Base-by-base conservation (phyloP, 2,888 invertebrate species). In the Diploptera punctata region DNA sequence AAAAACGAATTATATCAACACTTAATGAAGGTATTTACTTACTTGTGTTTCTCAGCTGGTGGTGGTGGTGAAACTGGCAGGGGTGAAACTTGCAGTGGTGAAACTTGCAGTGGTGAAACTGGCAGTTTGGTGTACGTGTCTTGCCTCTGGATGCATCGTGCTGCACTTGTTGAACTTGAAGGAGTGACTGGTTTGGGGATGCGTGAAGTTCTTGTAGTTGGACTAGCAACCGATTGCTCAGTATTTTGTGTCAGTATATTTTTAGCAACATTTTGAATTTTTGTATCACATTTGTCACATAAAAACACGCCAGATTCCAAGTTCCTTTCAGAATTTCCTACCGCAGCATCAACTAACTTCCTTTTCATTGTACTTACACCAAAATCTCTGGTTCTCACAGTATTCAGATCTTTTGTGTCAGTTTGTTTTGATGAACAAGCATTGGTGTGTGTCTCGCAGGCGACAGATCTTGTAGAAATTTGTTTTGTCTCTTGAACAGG, bases 201-300 rank as follows among this genome's bases (percentile, higher is more conserved):
- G 38, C 81, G 80, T 80, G 79, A 74, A 72, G 47, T 47, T 24
- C 21, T 65, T n/a, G 65, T 24, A 18, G 26, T 65, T 3, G 38
- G 57, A 29, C 29, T 57, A 57, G 18, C n/a, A 2, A 10, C 29
- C 13, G 16, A 24, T 13, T 26, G n/a, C 13, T 57, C 57, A 3
- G 29, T n/a, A 81, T 61, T 84, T 83, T 75, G 38, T 10, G 54
- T 52, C 47, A 52, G 13, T 49, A 54, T 68, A 47, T 54, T 33
- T 31, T 85, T 85, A 16, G 87, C 87, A 75, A 87, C 81, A 73
- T 83, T 83, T 73, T 85, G 86, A 13, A 87, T 87, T 47, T 85
- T 85, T 77, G 86, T 86, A 78, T 87, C 87, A 78, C 88, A 89
- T 74, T 88, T 87, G 79, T 89, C 88, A 82, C 88, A 89, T 88